These are phyloP conservation scores for Hemitrygon akajei DNA, from an alignment of 2,797 vertebrate species.

Conservation along the genomic window DNA sequence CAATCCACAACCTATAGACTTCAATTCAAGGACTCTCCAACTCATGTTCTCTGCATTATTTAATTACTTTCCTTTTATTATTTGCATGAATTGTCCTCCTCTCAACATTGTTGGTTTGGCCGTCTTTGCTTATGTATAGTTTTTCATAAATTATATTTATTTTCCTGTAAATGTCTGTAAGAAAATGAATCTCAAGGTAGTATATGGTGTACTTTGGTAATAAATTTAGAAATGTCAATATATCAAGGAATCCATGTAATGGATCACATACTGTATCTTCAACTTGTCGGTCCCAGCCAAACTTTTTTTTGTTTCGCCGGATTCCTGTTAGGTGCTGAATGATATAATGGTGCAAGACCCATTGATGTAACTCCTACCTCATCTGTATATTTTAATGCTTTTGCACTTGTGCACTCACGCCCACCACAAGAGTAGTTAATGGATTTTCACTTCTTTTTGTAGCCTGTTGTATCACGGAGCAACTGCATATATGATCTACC, in stretches of 20 bases:
- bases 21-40: not conserved
- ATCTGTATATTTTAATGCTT: not conserved
- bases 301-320: not conserved
- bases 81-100: too few species aligned
- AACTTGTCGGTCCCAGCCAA: not conserved
- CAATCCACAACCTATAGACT: not conserved
- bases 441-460: not conserved
- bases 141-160: too few species aligned
- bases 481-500: not conserved
- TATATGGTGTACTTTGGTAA: too few species aligned
- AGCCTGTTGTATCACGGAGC: not conserved
- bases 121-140: too few species aligned
- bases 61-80: too few species aligned
- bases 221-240: too few species aligned
- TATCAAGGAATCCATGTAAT: too few species aligned
- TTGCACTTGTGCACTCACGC: not conserved
- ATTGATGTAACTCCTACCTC: not conserved
- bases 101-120: too few species aligned
- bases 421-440: not conserved
- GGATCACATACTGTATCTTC: not conserved
- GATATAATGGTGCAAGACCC: not conserved
- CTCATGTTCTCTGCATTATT: too few species aligned
- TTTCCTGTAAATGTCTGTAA: too few species aligned
- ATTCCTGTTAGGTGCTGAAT: not conserved
- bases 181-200: too few species aligned